These are phyloP conservation scores for Pharmacophagus antenor DNA, from an alignment of 2,888 invertebrate genomes.

Conservation along the genomic window DNA sequence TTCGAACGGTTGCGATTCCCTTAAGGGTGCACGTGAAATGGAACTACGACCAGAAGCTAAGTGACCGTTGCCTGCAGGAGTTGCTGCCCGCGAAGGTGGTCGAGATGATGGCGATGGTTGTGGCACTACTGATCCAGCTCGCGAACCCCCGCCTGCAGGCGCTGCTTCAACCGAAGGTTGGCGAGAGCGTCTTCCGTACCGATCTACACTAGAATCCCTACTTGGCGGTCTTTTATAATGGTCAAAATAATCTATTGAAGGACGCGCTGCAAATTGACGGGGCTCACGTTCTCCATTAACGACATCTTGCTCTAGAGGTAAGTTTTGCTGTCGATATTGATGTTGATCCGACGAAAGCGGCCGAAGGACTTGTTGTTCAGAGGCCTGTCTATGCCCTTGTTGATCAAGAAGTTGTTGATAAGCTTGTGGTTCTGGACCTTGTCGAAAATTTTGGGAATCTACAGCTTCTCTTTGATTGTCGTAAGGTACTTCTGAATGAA, in stretches of 20 bases:
- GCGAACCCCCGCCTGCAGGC: constrained; percentile 75
- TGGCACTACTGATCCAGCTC: constrained; percentile 89
- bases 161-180: constrained; percentile 88
- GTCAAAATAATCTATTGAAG: constrained; percentile 94
- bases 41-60: constrained; percentile 83
- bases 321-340: constrained; percentile 62
- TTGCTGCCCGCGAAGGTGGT: constrained; percentile 75
- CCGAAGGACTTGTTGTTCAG: constrained; percentile 52
- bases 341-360: constrained; percentile 57
- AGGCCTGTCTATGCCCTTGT: constrained; percentile 50
- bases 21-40: constrained; percentile 69
- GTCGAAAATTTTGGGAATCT: constrained; percentile 54
- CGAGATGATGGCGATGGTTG: constrained; percentile 86
- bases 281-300: constrained; percentile 67
- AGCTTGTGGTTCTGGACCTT: constrained; percentile 53
- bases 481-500: constrained; percentile 61
- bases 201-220: constrained; percentile 92
- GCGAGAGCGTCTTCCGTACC: constrained; percentile 88
- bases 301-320: constrained; percentile 66
- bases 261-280: constrained; percentile 55
- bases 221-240: constrained; percentile 96
- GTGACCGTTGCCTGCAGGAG: constrained; percentile 83
- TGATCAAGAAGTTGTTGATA: constrained; percentile 54
- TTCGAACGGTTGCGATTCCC: constrained; percentile 86
- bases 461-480: constrained; percentile 49